Base-by-base conservation (phyloP, 2,113 vertebrate genomes). In the Butorides virescens region DNA sequence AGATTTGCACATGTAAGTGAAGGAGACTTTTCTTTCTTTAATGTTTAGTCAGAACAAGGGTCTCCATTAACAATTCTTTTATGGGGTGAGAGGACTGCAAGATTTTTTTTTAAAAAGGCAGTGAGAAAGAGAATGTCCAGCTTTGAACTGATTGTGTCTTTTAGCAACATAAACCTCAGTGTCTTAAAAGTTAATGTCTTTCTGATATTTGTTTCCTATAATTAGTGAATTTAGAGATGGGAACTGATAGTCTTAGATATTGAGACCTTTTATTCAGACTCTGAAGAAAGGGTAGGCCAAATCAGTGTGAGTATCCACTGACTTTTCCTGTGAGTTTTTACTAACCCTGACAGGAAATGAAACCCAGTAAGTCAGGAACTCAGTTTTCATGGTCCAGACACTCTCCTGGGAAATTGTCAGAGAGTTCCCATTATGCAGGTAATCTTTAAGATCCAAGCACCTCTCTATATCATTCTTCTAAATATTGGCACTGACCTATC, bases 61-160 rank as follows among this genome's bases (percentile, higher is more conserved):
- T 34, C 56, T 93, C 77, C 42, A 63, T 82, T 93, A 95, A 72
- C 47, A 59, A 97, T 49, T 70, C 53, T 95, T 97, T 97, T 87
- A 95, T 90, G 68, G 94, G n/a, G 70, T 92, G 94, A 94, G 62
- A 92, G 49, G 30, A 86, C 44, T 71, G 17, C 12, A 34, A 90
- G 52, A 93, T 88, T 84, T 30, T 1, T 90, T 84, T 27, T 1
- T 9, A 26, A 49, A 93, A 71, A 32, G 10, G 21, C 14, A 50
- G 36, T 56, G 65, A 90, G 25, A 42, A 83, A 94, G 83, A 97
- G 8, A 90, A 67, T 78, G 49, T 79, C 81, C 85, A 94, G 81
- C 44, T 89, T 89, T 75, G 27, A 90, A 50, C 22, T 65, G 73
- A 91, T 67, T 53, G 30, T 61, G 52, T 82, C 44, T 85, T 91